A percentile compares a stretch with the other conserved stretches of the same genome.
Evolutionary conservation across 1,140 invertebrate species (phyloP).

Genomic region (Leptinotarsa texana): DNA sequence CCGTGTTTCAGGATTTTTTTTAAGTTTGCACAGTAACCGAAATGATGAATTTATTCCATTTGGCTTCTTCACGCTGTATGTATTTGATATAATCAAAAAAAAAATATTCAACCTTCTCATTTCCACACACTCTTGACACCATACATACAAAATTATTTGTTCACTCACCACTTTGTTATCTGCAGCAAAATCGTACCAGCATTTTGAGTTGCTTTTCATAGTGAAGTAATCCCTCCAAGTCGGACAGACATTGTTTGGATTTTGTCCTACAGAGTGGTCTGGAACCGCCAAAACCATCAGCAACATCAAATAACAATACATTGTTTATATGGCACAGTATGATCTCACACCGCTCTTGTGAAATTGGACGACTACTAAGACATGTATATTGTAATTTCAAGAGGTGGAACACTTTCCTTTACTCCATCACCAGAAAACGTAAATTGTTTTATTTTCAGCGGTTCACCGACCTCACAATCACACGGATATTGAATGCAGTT

Average conservation of each 20-base stretch:
- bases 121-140: too few species aligned
- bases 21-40: too few species aligned
- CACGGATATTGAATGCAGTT: not conserved
- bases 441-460: constrained; percentile 8
- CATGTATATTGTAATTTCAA: constrained; percentile 12
- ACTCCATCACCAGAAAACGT: not conserved
- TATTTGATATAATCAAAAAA: too few species aligned
- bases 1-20: too few species aligned
- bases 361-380: not conserved
- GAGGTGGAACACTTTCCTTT: constrained; percentile 9
- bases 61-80: too few species aligned
- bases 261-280: not conserved
- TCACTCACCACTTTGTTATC: constrained; percentile 48
- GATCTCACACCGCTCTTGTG: not conserved
- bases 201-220: constrained; percentile 49
- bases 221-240: constrained; percentile 50
- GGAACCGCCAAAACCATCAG: not conserved
- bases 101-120: too few species aligned
- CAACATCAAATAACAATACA: not conserved
- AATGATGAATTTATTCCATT: too few species aligned
- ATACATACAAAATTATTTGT: not conserved
- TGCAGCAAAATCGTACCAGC: constrained; percentile 51
- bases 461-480: constrained; percentile 13
- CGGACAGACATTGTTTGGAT: constrained; percentile 51
- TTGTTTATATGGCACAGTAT: constrained; percentile 1